A percentile compares a stretch with the other conserved stretches of the same genome.
phyloP scores from a whole-genome alignment of 1,140 invertebrate genomes.

The Euschistus heros region DNA sequence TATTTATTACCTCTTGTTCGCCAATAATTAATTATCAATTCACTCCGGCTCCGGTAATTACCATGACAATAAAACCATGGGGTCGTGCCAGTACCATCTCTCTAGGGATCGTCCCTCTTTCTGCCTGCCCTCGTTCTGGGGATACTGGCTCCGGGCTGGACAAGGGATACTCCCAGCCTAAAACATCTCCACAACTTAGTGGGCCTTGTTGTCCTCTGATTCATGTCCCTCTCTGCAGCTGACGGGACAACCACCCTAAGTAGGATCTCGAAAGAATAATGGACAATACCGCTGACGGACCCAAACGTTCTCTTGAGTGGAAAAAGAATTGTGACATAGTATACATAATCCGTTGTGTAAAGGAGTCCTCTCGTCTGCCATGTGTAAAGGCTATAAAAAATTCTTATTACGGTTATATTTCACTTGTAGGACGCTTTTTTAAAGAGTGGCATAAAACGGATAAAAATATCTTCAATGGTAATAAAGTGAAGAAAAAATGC shows the following conservation, averaged over 20 bases:
- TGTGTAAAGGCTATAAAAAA: no score
- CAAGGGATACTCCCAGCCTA: neutral
- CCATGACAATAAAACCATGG: constrained; percentile 23
- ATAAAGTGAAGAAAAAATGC: no score
- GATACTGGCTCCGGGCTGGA: neutral
- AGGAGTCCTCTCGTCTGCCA: no score
- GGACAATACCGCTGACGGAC: neutral
- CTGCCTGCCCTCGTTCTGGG: constrained; percentile 2
- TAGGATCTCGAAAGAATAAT: constrained; percentile 5
- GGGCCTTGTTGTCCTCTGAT: constrained; percentile 6
- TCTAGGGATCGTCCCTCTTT: constrained; percentile 1
- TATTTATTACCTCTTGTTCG: constrained; percentile 27
- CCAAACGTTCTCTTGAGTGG: no score
- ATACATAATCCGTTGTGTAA: no score
- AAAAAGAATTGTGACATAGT: no score
- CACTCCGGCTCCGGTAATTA: constrained; percentile 21
- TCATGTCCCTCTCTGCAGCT: constrained; percentile 4
- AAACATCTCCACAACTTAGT: constrained; percentile 9
- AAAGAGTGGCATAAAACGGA: no score
- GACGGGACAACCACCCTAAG: neutral
- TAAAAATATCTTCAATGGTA: no score
- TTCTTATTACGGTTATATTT: no score
- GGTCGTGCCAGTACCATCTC: constrained; percentile 18
- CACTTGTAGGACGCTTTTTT: no score
- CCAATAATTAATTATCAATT: constrained; percentile 27